These are phyloP conservation scores for Sisor rabdophorus DNA, from an alignment of 2,113 vertebrate genomes.

Conservation along the genomic window DNA sequence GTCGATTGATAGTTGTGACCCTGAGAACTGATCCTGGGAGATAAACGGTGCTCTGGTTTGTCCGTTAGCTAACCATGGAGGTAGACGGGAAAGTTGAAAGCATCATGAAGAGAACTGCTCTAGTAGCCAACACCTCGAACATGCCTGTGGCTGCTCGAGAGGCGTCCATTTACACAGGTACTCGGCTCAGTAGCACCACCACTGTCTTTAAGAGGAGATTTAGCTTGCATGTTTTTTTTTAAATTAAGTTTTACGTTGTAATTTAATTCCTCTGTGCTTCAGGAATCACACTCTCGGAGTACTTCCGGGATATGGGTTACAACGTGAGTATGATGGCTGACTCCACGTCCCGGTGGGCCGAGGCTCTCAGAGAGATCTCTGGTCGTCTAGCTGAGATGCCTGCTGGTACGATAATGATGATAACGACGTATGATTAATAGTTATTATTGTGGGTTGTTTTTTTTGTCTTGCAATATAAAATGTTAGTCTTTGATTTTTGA, in stretches of 20 bases:
- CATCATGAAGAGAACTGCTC: conserved; percentile 98
- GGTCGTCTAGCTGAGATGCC: conserved; percentile 98
- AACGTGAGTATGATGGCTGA: conserved; percentile 99
- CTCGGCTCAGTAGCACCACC: neutral
- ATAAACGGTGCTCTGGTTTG: conserved; percentile 46
- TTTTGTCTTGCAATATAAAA: neutral
- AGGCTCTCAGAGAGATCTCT: conserved; percentile 95
- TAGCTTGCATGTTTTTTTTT: neutral
- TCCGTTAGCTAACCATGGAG: conserved; percentile 89
- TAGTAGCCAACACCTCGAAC: conserved; percentile 97
- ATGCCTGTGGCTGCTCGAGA: conserved; percentile 98
- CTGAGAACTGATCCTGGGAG: neutral
- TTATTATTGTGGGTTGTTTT: neutral
- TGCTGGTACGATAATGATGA: conserved; percentile 72
- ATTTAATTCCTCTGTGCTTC: conserved; percentile 7
- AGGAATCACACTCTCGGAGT: conserved; percentile 97
- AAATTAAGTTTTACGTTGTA: neutral
- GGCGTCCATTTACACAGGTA: conserved; percentile 97
- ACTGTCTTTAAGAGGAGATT: neutral
- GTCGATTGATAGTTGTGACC: no score
- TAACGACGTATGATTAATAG: neutral
- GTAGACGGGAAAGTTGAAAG: conserved; percentile 92
- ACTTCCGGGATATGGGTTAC: conserved; percentile 98
- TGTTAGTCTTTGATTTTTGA: neutral
- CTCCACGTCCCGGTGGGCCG: conserved; percentile 96